These are phyloP conservation scores for Artemia sinica DNA, from an alignment of 2,888 invertebrate species.

Conservation along the genomic window DNA sequence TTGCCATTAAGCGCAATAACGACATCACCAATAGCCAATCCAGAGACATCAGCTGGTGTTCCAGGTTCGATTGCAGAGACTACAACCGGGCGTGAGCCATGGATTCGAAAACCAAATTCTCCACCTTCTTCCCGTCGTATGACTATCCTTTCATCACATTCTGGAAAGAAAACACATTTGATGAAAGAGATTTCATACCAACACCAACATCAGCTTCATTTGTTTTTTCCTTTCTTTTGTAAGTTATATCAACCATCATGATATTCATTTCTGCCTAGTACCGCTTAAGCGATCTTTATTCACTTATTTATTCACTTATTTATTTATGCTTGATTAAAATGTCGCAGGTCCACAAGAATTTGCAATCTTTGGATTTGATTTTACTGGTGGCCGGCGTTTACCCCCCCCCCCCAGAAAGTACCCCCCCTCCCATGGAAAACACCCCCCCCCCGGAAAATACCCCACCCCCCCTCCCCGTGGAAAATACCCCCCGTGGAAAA, in stretches of 20 bases:
- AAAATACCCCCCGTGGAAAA: no score
- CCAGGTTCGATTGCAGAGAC: conserved; percentile 86
- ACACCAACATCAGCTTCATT: no score
- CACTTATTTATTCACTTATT: no score
- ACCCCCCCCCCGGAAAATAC: no score
- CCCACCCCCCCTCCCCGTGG: no score
- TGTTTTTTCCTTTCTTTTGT: no score
- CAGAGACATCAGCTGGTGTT: conserved; percentile 79
- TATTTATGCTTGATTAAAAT: no score
- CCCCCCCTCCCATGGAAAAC: no score
- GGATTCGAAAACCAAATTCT: conserved; percentile 86
- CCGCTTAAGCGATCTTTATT: not conserved
- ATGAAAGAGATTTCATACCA: not conserved
- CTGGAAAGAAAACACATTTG: conserved; percentile 36
- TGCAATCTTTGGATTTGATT: no score
- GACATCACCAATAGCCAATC: conserved; percentile 82
- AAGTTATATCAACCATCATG: not conserved
- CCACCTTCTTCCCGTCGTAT: conserved; percentile 59
- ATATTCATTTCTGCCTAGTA: not conserved
- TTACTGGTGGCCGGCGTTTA: no score
- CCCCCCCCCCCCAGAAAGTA: no score
- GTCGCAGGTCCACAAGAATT: no score
- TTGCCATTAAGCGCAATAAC: conserved; percentile 76
- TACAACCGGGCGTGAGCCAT: conserved; percentile 87
- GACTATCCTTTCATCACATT: conserved; percentile 69